Evolutionary conservation across 2,888 invertebrate genomes (phyloP).

Genomic region (Tipula helvola): DNA sequence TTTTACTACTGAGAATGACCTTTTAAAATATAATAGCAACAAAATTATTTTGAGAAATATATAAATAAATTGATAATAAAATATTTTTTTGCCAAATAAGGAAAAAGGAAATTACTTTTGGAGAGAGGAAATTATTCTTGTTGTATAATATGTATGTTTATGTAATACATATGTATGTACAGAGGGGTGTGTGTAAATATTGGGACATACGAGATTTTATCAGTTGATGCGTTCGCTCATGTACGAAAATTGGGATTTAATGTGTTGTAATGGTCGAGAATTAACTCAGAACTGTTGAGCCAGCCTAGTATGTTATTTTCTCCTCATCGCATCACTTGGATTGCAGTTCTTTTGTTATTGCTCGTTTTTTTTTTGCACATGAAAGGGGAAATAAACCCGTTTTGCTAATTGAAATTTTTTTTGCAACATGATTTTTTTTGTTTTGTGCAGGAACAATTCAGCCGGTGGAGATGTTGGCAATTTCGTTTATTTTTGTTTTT

Average conservation of each 20-base stretch:
- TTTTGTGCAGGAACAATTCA: too few species aligned
- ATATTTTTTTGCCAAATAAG: not conserved
- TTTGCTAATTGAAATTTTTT: too few species aligned
- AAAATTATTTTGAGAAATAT: not conserved
- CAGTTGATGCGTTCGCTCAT: not conserved
- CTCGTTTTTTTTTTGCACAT: too few species aligned
- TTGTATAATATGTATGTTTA: not conserved
- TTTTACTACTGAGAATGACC: not conserved
- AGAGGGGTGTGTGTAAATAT: not conserved
- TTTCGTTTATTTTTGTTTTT: too few species aligned
- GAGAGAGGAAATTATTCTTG: not conserved
- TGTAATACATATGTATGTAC: not conserved
- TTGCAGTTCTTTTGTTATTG: too few species aligned
- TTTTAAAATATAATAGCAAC: not conserved
- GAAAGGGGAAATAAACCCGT: too few species aligned
- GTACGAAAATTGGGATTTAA: not conserved
- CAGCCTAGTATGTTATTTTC: too few species aligned
- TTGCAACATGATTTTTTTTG: too few species aligned
- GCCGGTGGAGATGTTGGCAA: too few species aligned
- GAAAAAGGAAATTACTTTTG: not conserved
- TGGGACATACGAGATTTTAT: not conserved
- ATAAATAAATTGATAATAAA: not conserved
- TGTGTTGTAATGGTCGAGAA: too few species aligned
- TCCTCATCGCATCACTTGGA: too few species aligned
- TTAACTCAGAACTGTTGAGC: too few species aligned